These are phyloP conservation scores for Picathartes gymnocephalus DNA, from an alignment of 2,113 vertebrate genomes.

Conservation along the genomic window DNA sequence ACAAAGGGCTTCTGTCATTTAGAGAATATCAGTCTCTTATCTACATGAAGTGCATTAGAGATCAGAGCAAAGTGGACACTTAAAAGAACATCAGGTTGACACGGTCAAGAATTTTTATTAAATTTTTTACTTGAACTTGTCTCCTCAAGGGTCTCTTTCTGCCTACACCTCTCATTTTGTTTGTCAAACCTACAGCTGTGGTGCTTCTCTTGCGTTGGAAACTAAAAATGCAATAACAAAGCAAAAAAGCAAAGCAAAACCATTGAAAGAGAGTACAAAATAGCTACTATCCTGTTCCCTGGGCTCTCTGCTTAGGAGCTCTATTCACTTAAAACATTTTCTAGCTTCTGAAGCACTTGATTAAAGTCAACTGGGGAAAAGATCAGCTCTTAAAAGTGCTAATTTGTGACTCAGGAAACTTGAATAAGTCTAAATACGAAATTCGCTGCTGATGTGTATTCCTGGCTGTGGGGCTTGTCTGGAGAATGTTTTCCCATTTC, in stretches of 20 bases:
- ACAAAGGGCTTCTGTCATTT: background rate
- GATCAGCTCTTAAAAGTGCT: slow-evolving; percentile 69
- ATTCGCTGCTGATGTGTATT: slow-evolving; percentile 1
- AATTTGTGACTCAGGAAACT: slow-evolving; percentile 67
- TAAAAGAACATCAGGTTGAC: background rate
- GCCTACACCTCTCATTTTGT: background rate
- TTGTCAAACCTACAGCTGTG: slow-evolving; percentile 10
- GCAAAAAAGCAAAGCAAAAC: background rate
- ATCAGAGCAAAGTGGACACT: background rate
- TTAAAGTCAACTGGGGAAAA: slow-evolving; percentile 72
- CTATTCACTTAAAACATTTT: slow-evolving; percentile 71
- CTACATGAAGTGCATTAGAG: background rate
- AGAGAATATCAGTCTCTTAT: background rate
- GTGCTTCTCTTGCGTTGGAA: background rate
- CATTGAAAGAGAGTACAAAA: background rate
- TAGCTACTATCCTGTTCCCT: slow-evolving; percentile 22
- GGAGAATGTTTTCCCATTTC: background rate
- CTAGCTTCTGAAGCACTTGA: slow-evolving; percentile 69
- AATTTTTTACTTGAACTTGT: background rate
- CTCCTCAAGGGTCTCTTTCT: background rate
- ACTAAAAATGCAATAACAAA: background rate
- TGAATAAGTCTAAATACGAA: slow-evolving; percentile 57
- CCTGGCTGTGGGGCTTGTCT: background rate
- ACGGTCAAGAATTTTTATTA: background rate
- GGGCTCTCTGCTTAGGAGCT: slow-evolving; percentile 44